Percentiles rank a stretch among this genome's conserved stretches.
phyloP scores from a whole-genome alignment of 2,888 invertebrate species.

The Platycheirus rosarum region DNA sequence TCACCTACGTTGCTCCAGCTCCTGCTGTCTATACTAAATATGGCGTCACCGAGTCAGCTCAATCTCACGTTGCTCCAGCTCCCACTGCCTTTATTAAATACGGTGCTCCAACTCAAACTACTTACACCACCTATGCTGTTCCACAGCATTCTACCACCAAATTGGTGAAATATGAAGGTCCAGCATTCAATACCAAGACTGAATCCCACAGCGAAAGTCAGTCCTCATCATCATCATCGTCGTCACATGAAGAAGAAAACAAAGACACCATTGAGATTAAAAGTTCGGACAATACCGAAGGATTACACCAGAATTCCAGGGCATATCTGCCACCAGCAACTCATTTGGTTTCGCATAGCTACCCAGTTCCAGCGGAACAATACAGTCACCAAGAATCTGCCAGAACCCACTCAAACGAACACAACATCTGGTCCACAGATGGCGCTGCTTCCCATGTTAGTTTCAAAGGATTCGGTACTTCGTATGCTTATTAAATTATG shows the following conservation, averaged over 20 bases:
- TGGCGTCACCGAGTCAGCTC: constrained; percentile 12
- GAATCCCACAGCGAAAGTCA: constrained; percentile 4
- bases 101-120: constrained; percentile 75
- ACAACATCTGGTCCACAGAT: constrained; percentile 83
- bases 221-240: neutral
- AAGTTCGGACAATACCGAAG: neutral
- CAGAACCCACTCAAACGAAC: constrained; percentile 26
- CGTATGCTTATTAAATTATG: constrained; percentile 85
- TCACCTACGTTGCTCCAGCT: constrained; percentile 73
- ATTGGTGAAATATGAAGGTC: constrained; percentile 5
- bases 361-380: constrained; percentile 20
- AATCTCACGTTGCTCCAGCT: constrained; percentile 74
- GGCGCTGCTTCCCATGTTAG: constrained; percentile 86
- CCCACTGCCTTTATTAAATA: constrained; percentile 76
- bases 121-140: constrained; percentile 21
- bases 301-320: neutral
- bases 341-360: constrained; percentile 21
- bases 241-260: constrained; percentile 16
- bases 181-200: constrained; percentile 2
- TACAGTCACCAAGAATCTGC: constrained; percentile 30
- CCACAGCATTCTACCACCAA: constrained; percentile 25
- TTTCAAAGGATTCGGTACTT: constrained; percentile 86
- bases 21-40: constrained; percentile 32
- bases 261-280: constrained; percentile 37
- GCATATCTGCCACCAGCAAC: constrained; percentile 19